Evolutionary conservation across 2,888 invertebrate genomes (phyloP).

Genomic region (Dynastes hyllus): DNA sequence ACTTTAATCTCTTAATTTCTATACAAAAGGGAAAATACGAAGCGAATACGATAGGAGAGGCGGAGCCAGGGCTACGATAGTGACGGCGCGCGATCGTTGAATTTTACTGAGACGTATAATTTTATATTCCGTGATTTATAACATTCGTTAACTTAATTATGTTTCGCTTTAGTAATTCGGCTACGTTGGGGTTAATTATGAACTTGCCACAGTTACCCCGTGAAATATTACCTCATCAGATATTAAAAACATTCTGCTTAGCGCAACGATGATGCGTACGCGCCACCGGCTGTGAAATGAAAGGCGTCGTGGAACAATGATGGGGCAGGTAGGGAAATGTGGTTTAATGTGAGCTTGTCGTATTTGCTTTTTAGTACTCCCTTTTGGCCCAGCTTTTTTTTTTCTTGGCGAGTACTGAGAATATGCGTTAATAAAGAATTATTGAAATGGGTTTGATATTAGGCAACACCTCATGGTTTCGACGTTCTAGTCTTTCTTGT

Average conservation of each 20-base stretch:
- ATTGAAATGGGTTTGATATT: too few species aligned
- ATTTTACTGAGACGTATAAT: constrained; percentile 47
- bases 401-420: background rate
- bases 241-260: constrained; percentile 46
- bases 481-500: too few species aligned
- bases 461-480: too few species aligned
- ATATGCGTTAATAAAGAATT: background rate
- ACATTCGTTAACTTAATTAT: constrained; percentile 47
- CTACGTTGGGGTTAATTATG: constrained; percentile 47
- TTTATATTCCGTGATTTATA: constrained; percentile 45
- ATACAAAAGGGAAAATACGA: constrained; percentile 9
- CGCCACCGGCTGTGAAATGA: background rate
- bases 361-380: background rate
- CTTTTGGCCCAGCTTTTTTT: background rate
- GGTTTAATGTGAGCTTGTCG: constrained; percentile 15
- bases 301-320: background rate
- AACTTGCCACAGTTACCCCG: constrained; percentile 43
- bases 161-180: constrained; percentile 44
- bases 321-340: background rate
- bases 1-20: constrained; percentile 39
- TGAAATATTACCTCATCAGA: constrained; percentile 47
- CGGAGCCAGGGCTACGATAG: background rate
- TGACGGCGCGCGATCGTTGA: constrained; percentile 16
- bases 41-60: background rate
- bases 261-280: constrained; percentile 28